Conservation (phyloP, 92 coral and sea anemone genomes). For the Muricea muricata region DNA sequence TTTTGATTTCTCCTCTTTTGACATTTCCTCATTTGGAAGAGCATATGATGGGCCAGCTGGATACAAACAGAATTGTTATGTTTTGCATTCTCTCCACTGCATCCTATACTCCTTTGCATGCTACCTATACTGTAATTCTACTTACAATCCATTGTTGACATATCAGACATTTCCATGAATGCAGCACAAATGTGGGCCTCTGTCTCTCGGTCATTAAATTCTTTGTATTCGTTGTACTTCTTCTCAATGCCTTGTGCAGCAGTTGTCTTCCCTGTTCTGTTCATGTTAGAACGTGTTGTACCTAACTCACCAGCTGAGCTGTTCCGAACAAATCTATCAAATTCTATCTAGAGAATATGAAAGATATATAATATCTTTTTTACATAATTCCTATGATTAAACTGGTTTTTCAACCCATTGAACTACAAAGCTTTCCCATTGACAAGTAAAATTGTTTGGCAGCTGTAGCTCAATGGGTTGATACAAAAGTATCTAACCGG, state of each 20-base stretch:
- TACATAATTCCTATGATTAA: no score
- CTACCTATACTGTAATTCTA: neutral
- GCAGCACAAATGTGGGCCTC: constrained; percentile 31
- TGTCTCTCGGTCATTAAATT: neutral
- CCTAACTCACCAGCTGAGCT: constrained; percentile 43
- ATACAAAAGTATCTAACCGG: no score
- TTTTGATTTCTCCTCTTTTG: constrained; percentile 28
- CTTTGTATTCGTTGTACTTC: constrained; percentile 28
- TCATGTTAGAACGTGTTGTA: constrained; percentile 29
- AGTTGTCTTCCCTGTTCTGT: constrained; percentile 50
- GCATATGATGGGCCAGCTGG: constrained; percentile 24
- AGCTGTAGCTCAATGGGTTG: no score
- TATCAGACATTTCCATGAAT: constrained; percentile 19
- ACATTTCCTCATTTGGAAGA: constrained; percentile 32
- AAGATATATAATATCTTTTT: no score
- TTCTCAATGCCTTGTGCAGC: constrained; percentile 33
- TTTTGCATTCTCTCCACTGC: no score
- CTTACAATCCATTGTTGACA: constrained; percentile 20
- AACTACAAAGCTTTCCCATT: no score
- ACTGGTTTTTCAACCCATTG: no score
- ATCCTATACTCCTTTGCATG: no score
- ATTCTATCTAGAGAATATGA: constrained; percentile 6
- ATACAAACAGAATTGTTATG: neutral
- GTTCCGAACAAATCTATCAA: constrained; percentile 43
- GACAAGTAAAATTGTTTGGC: no score